Base-by-base conservation (phyloP, 2,113 vertebrate species). In the Vicugna pacos region DNA sequence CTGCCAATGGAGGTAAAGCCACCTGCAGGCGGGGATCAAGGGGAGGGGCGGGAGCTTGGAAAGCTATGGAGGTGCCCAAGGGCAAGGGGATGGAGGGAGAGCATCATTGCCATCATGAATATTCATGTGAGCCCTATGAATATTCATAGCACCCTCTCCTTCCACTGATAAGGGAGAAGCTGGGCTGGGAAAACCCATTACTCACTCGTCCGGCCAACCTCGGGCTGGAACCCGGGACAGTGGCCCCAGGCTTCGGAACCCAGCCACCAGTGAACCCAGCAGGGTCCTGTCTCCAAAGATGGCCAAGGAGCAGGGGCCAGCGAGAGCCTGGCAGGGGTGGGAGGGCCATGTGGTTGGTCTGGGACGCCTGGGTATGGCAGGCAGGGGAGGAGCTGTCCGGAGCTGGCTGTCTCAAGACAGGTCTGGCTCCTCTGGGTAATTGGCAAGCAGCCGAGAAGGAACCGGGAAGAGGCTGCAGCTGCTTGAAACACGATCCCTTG, bases 131-230 rank as follows among this genome's bases (percentile, higher is more conserved):
- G 0, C 0, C 0, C 22, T 20, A 84, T 97, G 89, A 84, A 95
- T 97, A 97, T 96, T 95, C 88, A 96, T 50, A 6, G 1, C 0
- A 1, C 26, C 30, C 12, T 89, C 64, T 85, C 67, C 70, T 38
- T 15, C 30, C 62, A 12, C 54, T 28, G 32, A 35, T 60, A 56
- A 9, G n/a, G 64, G 72, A 48, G 50, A 72, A 30, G 22, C 46
- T 8, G 19, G 19, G 72, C 88, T 65, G 30, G 10, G 64, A 69
- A 67, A 67, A 56, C 26, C 52, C 38, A 46, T 7, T 22, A 30
- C 42, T 86, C 3, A 0, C 48, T 69, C 26, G 76, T 67, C 26
- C 8, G 5, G 60, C 28, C 13, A 13, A 3, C 11, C 62, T 91
- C 17, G 12, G 60, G 26, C 92, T 50, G 19, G 88, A 82, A 48